A percentile compares a stretch with the other conserved stretches of the same genome.
Conservation (phyloP, 2,113 vertebrate genomes). For the Gavia stellata region DNA sequence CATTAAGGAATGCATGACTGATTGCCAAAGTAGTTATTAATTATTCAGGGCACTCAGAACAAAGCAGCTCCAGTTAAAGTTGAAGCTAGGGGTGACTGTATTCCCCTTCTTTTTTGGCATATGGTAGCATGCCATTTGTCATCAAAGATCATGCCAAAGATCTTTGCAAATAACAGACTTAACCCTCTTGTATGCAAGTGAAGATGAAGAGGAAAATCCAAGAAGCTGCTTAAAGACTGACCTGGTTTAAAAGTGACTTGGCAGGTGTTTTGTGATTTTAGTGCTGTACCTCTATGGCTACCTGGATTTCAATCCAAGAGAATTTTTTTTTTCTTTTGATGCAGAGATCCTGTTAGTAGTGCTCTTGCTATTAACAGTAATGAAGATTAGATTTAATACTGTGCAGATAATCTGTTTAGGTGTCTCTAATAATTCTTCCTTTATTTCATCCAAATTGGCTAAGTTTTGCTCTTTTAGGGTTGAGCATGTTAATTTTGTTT, state of each 20-base stretch:
- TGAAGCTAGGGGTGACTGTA: constrained; percentile 34
- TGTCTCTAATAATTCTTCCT: background rate
- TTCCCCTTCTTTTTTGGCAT: constrained; percentile 53
- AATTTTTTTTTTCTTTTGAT: background rate
- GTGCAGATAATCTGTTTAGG: background rate
- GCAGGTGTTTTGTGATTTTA: background rate
- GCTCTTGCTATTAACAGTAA: background rate
- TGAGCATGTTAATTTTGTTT: background rate
- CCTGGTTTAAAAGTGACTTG: background rate
- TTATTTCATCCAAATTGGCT: background rate
- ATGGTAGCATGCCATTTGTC: constrained; percentile 58
- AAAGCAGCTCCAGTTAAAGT: constrained; percentile 68
- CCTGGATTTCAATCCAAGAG: background rate
- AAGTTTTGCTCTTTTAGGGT: background rate
- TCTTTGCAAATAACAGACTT: constrained; percentile 40
- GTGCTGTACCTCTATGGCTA: background rate
- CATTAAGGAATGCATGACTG: constrained; percentile 79
- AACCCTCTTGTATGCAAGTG: constrained; percentile 47
- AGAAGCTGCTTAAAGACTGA: background rate
- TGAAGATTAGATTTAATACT: background rate
- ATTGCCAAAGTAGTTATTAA: constrained; percentile 80
- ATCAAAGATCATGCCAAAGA: constrained; percentile 52
- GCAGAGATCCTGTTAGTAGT: background rate
- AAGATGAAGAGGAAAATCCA: constrained; percentile 17
- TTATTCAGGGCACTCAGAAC: constrained; percentile 71